Base-by-base conservation (phyloP, 2,113 vertebrate genomes). In the Pomatostomus ruficeps region DNA sequence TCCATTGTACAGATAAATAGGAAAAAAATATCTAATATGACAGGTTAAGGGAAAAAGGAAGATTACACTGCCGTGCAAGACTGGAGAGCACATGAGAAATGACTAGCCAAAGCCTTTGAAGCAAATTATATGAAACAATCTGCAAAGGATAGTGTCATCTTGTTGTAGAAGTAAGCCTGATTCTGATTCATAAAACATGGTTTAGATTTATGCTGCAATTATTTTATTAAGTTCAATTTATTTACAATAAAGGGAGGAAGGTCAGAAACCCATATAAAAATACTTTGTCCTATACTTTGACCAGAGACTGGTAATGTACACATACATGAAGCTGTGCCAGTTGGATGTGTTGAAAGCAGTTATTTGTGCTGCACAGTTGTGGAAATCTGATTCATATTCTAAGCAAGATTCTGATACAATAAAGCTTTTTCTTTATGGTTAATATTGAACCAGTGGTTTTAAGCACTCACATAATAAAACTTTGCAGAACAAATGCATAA, bases 11-110 rank as follows among this genome's bases (percentile, higher is more conserved):
- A 92, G 88, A 92, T 51, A 94, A 94, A 93, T 95, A 93, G 78
- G 24, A 63, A 91, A 91, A 91, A 91, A 89, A 70, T 19, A 94
- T 86, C 40, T 89, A 82, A 87, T 95, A 92, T 82, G 85, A 91
- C 88, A 97, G 62, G 35, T 76, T 95, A 92, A 89, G n/a, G n/a
- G 38, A 65, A 90, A 66, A 83, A 78, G 51, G 88, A 79, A 89
- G 65, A 93, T 91, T 91, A 93, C 28, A 66, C 33, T 85, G 65
- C 93, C 95, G 61, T 89, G 54, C 66, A 95, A 79, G 76, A 91
- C 42, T 77, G 36, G 46, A 91, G 43, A 89, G 19, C 6, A 54
- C 42, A 75, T 88, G 49, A 90, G 61, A 89, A 80, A 90, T 85
- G 26, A 89, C 78, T 92, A 72, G 7, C 33, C 5, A 9, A 79